Base-by-base conservation (phyloP, 1,140 invertebrate genomes). In the Danaus plexippus region DNA sequence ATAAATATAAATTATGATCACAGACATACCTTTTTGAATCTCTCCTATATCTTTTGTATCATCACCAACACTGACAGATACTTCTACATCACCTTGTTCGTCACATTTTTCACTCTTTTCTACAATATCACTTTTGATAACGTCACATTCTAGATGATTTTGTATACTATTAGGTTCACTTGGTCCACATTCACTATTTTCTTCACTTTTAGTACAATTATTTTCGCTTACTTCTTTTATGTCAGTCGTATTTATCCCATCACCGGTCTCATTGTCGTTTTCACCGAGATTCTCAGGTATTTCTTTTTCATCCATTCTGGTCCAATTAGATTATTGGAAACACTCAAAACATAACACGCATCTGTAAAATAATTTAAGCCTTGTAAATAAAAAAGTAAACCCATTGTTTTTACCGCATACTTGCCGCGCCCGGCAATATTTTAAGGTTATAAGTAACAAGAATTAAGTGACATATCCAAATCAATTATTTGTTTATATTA, bases 251-350 rank as follows among this genome's bases (percentile, higher is more conserved):
- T 32, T 32, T 32, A 6, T 32, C 7, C 22, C 22, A 32, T 32
- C 22, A 8, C 22, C 54, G 18, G 42, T 57, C 15, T 64, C 52
- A 47, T 47, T 62, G n/a, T 64, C 61, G n/a, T 43, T 58, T 43
- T 72, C 66, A 18, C 54, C 63, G 41, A 67, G 52, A 49, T 66
- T 73, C 41, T 80, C 77, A 43, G 66, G 50, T 18, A 73, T 65
- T 47, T 79, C 79, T 45, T 76, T 77, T 54, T 83, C 78, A 67
- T 86, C 80, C 83, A 86, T 86, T 75, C 54, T 59, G 73, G 68
- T 65, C 56, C 63, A 32, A 32, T 32, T 32, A 32, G 22, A 32
- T 32, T 69, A 71, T 75, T 70, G 61, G 56, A 72, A 55, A 22
- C 55, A 45, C 45, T 53, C 42, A 43, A 45, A 18, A 18, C 59